Percentiles rank a stretch among this genome's conserved stretches.
phyloP scores from a whole-genome alignment of 1,140 invertebrate species.

The Amyelois transitella region DNA sequence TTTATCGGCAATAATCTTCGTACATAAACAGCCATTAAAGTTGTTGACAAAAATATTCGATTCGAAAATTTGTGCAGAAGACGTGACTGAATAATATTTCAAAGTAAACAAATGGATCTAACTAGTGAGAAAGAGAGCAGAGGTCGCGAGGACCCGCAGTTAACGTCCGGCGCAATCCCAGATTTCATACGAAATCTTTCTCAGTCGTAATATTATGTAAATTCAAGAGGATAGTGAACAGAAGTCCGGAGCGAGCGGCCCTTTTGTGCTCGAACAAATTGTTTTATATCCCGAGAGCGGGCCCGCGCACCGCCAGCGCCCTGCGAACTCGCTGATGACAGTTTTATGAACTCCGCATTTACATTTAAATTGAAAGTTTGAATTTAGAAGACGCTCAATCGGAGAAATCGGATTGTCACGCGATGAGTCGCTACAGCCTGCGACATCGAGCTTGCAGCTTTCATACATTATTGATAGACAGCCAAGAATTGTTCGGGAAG shows the following conservation, averaged over 20 bases:
- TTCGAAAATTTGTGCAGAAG: too few relatives aligned
- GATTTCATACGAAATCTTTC: constrained; percentile 11
- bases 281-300: constrained; percentile 25
- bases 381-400: background rate
- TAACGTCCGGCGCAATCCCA: background rate
- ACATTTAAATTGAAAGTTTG: constrained; percentile 27
- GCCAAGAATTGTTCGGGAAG: too few relatives aligned
- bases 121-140: too few relatives aligned
- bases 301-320: background rate
- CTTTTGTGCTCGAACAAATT: constrained; percentile 28
- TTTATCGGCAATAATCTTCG: too few relatives aligned
- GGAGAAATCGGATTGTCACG: background rate
- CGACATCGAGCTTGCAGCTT: too few relatives aligned
- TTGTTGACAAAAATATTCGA: too few relatives aligned
- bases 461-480: too few relatives aligned
- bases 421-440: background rate
- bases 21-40: too few relatives aligned
- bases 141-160: too few relatives aligned
- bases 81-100: too few relatives aligned
- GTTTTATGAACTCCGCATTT: constrained; percentile 27
- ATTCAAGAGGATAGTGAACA: constrained; percentile 25
- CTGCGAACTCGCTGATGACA: constrained; percentile 26
- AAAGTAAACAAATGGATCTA: too few relatives aligned
- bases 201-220: constrained; percentile 20
- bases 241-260: constrained; percentile 20